These are phyloP conservation scores for Apocrypta bakeri DNA, from an alignment of 1,140 invertebrate genomes.

Conservation along the genomic window DNA sequence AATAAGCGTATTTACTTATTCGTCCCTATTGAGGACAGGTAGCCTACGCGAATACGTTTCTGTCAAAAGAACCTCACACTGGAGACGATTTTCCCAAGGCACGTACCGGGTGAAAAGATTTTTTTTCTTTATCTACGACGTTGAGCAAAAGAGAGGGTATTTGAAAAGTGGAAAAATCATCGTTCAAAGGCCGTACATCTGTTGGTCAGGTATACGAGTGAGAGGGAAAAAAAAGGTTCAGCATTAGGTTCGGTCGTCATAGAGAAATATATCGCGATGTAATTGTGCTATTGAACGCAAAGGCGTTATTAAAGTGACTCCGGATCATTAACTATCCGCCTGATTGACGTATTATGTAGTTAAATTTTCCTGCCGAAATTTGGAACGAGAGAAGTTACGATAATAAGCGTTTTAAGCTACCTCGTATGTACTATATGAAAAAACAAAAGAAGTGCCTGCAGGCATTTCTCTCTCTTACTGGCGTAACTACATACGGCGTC, in stretches of 20 bases:
- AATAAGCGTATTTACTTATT: not conserved
- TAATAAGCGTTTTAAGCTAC: not conserved
- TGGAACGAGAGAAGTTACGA: not conserved
- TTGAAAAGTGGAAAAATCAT: slow-evolving; percentile 21
- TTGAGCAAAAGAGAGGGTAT: not conserved
- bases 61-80: not conserved
- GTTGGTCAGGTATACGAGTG: not conserved
- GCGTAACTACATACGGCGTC: not conserved
- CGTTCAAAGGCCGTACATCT: slow-evolving; percentile 8
- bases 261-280: not conserved
- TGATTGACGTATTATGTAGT: too few relatives aligned
- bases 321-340: too few relatives aligned
- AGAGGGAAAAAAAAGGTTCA: not conserved
- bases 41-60: not conserved
- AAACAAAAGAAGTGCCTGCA: not conserved
- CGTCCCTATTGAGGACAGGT: not conserved
- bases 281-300: too few relatives aligned
- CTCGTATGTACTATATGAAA: not conserved
- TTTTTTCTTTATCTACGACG: not conserved
- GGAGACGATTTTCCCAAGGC: slow-evolving; percentile 12
- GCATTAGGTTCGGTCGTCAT: not conserved
- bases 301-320: too few relatives aligned
- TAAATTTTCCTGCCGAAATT: not conserved
- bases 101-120: slow-evolving; percentile 6
- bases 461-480: not conserved